Percentiles rank a stretch among this genome's conserved stretches.
Conservation (phyloP, 2,113 vertebrate species). For the Atherinomorus stipes region DNA sequence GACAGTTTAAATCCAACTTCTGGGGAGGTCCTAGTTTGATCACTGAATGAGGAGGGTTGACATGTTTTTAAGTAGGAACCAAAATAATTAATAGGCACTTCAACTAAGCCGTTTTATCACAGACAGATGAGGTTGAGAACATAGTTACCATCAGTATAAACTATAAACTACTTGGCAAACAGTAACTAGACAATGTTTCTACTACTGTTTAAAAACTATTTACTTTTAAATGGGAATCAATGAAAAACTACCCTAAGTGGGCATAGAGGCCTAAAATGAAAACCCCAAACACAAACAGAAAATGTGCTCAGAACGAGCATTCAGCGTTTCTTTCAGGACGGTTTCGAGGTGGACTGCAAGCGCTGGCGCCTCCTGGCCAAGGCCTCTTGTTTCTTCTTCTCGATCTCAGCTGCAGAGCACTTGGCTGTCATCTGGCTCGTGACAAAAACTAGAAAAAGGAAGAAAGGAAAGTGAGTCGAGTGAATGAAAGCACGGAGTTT, state of each 20-base stretch:
- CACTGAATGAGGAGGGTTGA: neutral
- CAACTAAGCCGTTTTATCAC: neutral
- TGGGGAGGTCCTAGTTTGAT: neutral
- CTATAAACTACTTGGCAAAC: neutral
- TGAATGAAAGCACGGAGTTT: conserved; percentile 12
- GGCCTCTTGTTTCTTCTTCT: conserved; percentile 93
- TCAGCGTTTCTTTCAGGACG: conserved; percentile 13
- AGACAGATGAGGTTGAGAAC: neutral
- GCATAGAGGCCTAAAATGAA: neutral
- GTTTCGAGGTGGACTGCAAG: conserved; percentile 76
- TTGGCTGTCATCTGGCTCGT: conserved; percentile 82
- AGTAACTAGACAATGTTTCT: conserved; percentile 5
- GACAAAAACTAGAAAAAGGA: conserved; percentile 82
- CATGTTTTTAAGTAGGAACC: neutral
- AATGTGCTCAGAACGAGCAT: no score
- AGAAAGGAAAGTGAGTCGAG: conserved; percentile 33
- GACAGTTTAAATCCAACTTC: no score
- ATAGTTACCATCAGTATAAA: conserved; percentile 3
- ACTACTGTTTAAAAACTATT: neutral
- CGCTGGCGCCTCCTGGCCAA: conserved; percentile 87
- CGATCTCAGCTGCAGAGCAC: conserved; percentile 92
- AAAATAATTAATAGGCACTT: conserved; percentile 21
- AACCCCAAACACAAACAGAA: neutral
- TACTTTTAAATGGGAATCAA: neutral
- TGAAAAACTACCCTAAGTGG: neutral